Evolutionary conservation across 2,888 invertebrate species (phyloP), one percentile per base, ranked within the genome.

Genomic region (Heterodera filipjevi): DNA sequence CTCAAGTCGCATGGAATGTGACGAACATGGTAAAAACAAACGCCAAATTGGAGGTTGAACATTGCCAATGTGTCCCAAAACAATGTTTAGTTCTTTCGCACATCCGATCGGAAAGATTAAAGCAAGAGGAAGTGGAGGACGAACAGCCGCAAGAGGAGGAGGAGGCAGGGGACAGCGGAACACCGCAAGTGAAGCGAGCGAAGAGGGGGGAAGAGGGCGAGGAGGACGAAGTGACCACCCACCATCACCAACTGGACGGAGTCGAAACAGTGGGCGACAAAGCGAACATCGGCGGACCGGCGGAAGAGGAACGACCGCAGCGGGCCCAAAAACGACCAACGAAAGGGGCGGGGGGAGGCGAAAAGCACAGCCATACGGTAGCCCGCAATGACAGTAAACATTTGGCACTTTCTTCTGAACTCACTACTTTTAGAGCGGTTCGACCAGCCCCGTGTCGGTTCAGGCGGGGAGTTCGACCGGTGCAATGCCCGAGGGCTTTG

Each of bases 341-440:
- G 35, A 53, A 76, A 33, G 80, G 77, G 14, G 53, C 74, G 66
- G 81, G 77, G 27, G 74, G 77, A 49, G 81, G 82, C 66, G 86
- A 87, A 79, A 82, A 86, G 70, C 85, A 86, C 79, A 85, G 85
- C 44, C 86, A 87, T 79, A 87, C 86, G 76, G 86, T 87, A 82
- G 49, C 84, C 72, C 1, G 27, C 1, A 14, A 80, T 30, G 33
- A 64, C 19, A 8, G 27, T 30, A 39, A 76, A 19, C 22, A 46
- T 59, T 78, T 49, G 6, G 22, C 27, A n/a, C 19, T 32, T 27
- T 14, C 35, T 39, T 14, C 19, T 66, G n/a, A n/a, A n/a, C n/a
- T n/a, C n/a, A n/a, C n/a, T 27, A 14, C 66, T 85, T 86, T 82
- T 82, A 87, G 87, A 84, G 84, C 77, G 87, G 87, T 44, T 85